Conservation (phyloP, 37 sponge, comb jelly and placozoan species). For the Eunapius fragilis region DNA sequence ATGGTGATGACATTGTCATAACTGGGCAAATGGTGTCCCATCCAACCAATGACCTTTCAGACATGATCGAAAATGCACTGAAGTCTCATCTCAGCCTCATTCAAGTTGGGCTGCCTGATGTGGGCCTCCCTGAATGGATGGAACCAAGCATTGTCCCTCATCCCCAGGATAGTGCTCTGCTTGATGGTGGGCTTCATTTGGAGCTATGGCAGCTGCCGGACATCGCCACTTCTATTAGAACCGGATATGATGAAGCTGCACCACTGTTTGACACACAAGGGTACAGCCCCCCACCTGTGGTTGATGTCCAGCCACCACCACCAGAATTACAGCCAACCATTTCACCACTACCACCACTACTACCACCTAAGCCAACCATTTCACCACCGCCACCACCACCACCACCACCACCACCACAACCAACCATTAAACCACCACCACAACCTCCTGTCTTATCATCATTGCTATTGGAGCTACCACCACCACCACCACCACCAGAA, state of each 20-base stretch:
- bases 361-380: no score
- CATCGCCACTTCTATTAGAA: background rate
- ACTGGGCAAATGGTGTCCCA: background rate
- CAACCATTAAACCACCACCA: no score
- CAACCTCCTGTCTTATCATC: no score
- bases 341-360: no score
- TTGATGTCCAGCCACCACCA: no score
- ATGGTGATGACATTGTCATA: background rate
- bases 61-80: background rate
- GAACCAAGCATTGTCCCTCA: background rate
- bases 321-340: background rate
- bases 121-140: background rate
- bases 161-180: background rate
- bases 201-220: background rate
- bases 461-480: no score
- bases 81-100: background rate
- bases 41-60: background rate
- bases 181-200: background rate
- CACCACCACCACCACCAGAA: background rate
- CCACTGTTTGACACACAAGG: background rate
- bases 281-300: background rate
- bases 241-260: background rate
- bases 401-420: no score
- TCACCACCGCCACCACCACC: no score
- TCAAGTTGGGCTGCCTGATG: background rate